A percentile compares a stretch with the other conserved stretches of the same genome.
Evolutionary conservation across 2,888 invertebrate species (phyloP).

Genomic region (Archaeoteleia sp.): DNA sequence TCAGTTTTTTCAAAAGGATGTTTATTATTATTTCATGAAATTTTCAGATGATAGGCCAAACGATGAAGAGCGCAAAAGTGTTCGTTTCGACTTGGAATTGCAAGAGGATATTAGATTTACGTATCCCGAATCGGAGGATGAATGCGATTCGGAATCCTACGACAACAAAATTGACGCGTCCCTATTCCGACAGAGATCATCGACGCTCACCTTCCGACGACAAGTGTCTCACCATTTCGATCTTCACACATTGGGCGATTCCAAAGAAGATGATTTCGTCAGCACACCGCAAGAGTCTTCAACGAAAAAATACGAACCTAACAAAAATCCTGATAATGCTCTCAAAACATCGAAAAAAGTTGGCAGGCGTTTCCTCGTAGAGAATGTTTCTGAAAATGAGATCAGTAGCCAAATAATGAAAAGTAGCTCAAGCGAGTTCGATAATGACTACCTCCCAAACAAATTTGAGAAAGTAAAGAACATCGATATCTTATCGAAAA

Average conservation of each 20-base stretch:
- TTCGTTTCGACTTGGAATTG: constrained; percentile 79
- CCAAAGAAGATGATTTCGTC: constrained; percentile 15
- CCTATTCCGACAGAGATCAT: not conserved
- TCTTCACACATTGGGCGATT: constrained; percentile 11
- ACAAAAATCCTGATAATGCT: constrained; percentile 17
- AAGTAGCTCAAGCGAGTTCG: constrained; percentile 55
- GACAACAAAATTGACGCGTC: constrained; percentile 45
- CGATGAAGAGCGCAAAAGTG: constrained; percentile 87
- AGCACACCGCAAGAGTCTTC: not conserved
- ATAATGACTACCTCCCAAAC: constrained; percentile 54
- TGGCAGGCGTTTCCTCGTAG: constrained; percentile 67
- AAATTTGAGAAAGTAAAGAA: constrained; percentile 67
- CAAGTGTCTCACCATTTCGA: constrained; percentile 36
- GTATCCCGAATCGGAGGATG: constrained; percentile 67
- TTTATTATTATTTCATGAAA: constrained; percentile 37
- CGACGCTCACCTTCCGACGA: constrained; percentile 18
- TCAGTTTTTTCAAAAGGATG: too few species aligned
- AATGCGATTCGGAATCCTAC: constrained; percentile 64
- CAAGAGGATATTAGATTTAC: constrained; percentile 74
- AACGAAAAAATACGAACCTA: constrained; percentile 1
- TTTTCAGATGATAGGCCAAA: constrained; percentile 72
- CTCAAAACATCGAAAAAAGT: constrained; percentile 60
- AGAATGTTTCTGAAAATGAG: constrained; percentile 70
- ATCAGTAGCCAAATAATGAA: constrained; percentile 65
- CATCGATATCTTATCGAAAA: constrained; percentile 67